Percentiles rank a stretch among this genome's conserved stretches.
Conservation (phyloP, 1,140 invertebrate genomes). For the Aphaenogaster floridana region DNA sequence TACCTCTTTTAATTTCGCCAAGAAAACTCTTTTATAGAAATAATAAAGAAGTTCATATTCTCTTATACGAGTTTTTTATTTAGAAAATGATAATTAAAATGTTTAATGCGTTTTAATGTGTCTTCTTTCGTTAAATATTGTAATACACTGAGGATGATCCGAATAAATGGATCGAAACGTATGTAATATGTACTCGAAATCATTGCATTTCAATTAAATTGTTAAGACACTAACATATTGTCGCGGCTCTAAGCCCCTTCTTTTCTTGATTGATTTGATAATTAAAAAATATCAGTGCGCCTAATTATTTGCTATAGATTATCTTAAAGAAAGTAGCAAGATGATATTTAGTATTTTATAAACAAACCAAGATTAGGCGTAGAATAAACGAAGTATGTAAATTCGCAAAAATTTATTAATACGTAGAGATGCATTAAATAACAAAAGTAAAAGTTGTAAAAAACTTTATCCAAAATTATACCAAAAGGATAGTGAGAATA, state of each 20-base stretch:
- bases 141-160: no score
- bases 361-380: neutral
- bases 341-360: neutral
- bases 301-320: conserved; percentile 8
- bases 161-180: no score
- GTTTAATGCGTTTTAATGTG: no score
- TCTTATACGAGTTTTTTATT: neutral
- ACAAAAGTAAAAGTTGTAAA: neutral
- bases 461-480: neutral
- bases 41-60: conserved; percentile 1
- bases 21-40: neutral
- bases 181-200: no score
- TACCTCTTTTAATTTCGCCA: neutral
- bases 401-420: conserved; percentile 4
- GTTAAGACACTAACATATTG: no score
- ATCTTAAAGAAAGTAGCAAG: neutral
- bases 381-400: neutral
- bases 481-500: neutral
- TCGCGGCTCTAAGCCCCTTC: no score
- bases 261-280: no score
- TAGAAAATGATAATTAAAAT: neutral
- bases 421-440: neutral
- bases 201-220: no score
- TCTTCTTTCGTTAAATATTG: no score
- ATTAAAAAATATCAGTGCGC: neutral